A percentile compares a stretch with the other conserved stretches of the same genome.
Evolutionary conservation across 2,113 vertebrate genomes (phyloP).

Genomic region (Benitochromis conjunctus): DNA sequence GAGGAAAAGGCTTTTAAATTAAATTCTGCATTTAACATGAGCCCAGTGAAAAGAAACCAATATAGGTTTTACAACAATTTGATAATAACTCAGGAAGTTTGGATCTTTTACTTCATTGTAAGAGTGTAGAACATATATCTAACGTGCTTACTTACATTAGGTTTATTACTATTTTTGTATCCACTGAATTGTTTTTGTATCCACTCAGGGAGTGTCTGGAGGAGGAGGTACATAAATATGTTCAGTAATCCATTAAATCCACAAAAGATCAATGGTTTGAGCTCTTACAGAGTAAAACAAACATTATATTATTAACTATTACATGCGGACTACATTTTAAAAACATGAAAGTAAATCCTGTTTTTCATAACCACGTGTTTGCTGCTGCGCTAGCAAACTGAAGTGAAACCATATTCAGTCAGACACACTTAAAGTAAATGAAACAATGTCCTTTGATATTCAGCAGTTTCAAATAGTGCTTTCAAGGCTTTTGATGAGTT

Average conservation of each 20-base stretch:
- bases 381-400: fast-evolving
- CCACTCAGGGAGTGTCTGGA: not conserved
- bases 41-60: not conserved
- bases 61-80: not conserved
- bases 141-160: not conserved
- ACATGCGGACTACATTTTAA: not conserved
- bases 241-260: not conserved
- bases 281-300: not conserved
- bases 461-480: not conserved
- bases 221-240: not conserved
- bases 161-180: not conserved
- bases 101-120: not conserved
- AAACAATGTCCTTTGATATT: not conserved
- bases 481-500: not conserved
- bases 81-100: not conserved
- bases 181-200: not conserved
- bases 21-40: not conserved
- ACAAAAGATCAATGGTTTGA: not conserved
- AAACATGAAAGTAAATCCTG: not conserved
- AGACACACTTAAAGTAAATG: not conserved
- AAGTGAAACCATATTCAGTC: not conserved
- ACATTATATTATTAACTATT: not conserved
- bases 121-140: not conserved
- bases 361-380: not conserved
- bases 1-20: not conserved